Evolutionary conservation across 1,140 invertebrate genomes (phyloP).

Genomic region (Nephotettix cincticeps): DNA sequence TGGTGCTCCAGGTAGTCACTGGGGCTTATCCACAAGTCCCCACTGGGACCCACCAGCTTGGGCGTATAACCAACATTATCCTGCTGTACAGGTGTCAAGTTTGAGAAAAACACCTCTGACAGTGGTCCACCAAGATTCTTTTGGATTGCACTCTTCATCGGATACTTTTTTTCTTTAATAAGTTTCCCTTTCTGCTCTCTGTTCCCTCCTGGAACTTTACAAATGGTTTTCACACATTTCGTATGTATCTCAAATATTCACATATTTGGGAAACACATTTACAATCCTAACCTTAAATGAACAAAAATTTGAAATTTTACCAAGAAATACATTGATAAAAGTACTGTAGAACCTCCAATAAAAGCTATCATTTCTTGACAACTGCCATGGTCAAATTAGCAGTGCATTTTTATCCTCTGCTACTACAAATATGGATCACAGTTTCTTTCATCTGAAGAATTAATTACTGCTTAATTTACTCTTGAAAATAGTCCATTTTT

Average conservation of each 20-base stretch:
- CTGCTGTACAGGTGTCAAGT: background rate
- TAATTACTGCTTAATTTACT: too few relatives aligned
- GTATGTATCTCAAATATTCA: too few relatives aligned
- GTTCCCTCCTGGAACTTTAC: constrained; percentile 22
- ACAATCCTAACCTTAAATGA: background rate
- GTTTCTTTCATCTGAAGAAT: too few relatives aligned
- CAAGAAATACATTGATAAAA: background rate
- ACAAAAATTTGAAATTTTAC: background rate
- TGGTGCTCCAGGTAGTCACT: constrained; percentile 1
- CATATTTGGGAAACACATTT: background rate
- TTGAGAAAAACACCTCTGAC: constrained; percentile 12
- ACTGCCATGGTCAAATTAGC: background rate
- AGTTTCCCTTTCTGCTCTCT: background rate
- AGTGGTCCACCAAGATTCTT: constrained; percentile 13
- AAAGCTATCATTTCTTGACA: background rate
- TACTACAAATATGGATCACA: too few relatives aligned
- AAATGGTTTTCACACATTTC: too few relatives aligned
- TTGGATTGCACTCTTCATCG: constrained; percentile 14
- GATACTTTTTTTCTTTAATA: background rate
- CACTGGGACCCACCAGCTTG: background rate
- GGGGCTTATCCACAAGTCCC: constrained; percentile 1
- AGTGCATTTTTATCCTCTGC: background rate
- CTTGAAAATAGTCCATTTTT: too few relatives aligned
- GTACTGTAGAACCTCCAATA: background rate
- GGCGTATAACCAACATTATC: background rate